phyloP scores from a whole-genome alignment of 92 coral and sea anemone genomes.

The Epizoanthus ramosus region DNA sequence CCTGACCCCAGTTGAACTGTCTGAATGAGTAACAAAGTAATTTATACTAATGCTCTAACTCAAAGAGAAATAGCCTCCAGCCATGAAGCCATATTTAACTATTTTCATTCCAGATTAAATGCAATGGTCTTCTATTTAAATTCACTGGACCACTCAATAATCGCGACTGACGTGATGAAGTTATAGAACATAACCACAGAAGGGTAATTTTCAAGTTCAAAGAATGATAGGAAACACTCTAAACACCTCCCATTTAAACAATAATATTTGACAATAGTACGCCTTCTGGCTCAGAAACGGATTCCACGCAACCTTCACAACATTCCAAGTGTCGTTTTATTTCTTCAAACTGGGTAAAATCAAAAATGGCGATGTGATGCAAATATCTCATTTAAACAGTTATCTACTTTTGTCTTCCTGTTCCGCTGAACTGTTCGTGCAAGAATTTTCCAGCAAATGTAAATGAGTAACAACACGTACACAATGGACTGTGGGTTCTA shows the following conservation, averaged over 20 bases:
- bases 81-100: not conserved
- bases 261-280: not conserved
- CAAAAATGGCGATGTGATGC: not conserved
- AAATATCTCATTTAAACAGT: not conserved
- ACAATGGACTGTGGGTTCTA: not conserved
- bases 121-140: not conserved
- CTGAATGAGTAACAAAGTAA: constrained; percentile 19
- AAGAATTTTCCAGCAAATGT: constrained; percentile 29
- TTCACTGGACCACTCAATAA: constrained; percentile 3
- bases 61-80: constrained; percentile 20
- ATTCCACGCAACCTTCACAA: constrained; percentile 23
- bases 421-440: constrained; percentile 41
- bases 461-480: constrained; percentile 25
- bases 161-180: constrained; percentile 17
- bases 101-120: constrained; percentile 8
- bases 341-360: not conserved
- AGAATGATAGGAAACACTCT: constrained; percentile 22
- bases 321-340: not conserved
- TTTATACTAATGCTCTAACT: constrained; percentile 20
- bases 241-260: constrained; percentile 45
- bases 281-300: not conserved
- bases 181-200: constrained; percentile 24
- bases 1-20: constrained; percentile 26
- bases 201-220: constrained; percentile 10
- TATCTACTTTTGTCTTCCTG: constrained; percentile 1